Conservation (phyloP, 2,888 invertebrate species). For the Torymus tubicola region DNA sequence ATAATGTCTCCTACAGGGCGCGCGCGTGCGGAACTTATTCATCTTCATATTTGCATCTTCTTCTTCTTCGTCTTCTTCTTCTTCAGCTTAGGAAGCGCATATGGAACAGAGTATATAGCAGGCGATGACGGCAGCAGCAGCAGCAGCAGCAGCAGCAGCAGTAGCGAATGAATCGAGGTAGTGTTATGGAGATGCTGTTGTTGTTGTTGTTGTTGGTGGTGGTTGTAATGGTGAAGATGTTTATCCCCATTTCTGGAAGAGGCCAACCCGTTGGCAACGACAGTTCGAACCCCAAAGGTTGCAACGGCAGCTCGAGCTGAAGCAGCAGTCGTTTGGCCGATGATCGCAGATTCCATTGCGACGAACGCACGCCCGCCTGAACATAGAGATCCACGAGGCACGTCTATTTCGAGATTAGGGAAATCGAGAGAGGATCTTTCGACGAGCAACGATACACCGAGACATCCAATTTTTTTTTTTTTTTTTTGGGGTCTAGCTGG, state of each 20-base stretch:
- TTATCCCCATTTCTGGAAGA: constrained; percentile 90
- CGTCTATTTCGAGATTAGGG: constrained; percentile 81
- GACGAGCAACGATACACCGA: constrained; percentile 60
- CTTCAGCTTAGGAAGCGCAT: too few species aligned
- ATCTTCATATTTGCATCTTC: too few species aligned
- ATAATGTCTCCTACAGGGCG: too few species aligned
- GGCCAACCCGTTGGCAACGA: constrained; percentile 90
- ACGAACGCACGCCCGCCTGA: constrained; percentile 89
- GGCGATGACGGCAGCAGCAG: too few species aligned
- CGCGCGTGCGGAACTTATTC: too few species aligned
- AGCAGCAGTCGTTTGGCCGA: constrained; percentile 90
- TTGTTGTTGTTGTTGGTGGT: too few species aligned
- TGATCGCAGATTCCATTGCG: constrained; percentile 91
- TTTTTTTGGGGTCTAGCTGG: constrained; percentile 7
- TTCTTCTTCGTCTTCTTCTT: too few species aligned
- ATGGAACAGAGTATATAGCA: too few species aligned
- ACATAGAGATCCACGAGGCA: constrained; percentile 89
- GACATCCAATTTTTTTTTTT: constrained; percentile 58
- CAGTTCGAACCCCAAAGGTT: constrained; percentile 94
- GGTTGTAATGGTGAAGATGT: not conserved
- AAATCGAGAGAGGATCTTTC: constrained; percentile 66
- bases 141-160: not conserved
- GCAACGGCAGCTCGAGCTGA: constrained; percentile 90
- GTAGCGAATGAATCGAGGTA: not conserved
- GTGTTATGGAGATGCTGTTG: not conserved